phyloP scores from a whole-genome alignment of 2,113 vertebrate species.

The Nicator chloris region DNA sequence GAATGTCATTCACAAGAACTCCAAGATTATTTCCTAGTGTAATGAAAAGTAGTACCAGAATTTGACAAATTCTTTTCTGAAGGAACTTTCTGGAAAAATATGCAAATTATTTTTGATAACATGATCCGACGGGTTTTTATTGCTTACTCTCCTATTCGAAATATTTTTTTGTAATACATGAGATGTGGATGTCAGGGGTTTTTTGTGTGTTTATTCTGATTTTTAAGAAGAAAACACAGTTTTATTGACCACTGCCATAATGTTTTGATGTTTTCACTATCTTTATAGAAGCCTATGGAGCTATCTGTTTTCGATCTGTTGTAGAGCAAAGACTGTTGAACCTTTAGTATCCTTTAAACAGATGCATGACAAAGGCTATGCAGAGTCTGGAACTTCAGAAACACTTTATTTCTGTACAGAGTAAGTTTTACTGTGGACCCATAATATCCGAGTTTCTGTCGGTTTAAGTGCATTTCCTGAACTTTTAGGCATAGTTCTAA shows the following conservation, averaged over 20 bases:
- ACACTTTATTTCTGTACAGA: background rate
- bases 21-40: background rate
- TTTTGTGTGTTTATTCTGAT: background rate
- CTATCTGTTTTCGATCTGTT: background rate
- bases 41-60: background rate
- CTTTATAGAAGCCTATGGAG: background rate
- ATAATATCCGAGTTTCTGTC: background rate
- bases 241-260: background rate
- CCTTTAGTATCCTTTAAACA: background rate
- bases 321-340: background rate
- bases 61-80: background rate
- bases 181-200: rapidly evolving
- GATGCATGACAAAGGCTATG: background rate
- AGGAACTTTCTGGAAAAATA: background rate
- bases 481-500: background rate
- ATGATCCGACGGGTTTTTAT: background rate
- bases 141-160: background rate
- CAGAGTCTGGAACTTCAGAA: background rate
- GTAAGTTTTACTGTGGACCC: background rate
- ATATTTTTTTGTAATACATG: background rate
- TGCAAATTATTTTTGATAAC: background rate
- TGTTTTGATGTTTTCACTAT: background rate
- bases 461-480: background rate
- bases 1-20: background rate
- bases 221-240: background rate